A percentile compares a stretch with the other conserved stretches of the same genome.
phyloP scores from a whole-genome alignment of 2,888 invertebrate genomes.

The Orthosia gracilis region DNA sequence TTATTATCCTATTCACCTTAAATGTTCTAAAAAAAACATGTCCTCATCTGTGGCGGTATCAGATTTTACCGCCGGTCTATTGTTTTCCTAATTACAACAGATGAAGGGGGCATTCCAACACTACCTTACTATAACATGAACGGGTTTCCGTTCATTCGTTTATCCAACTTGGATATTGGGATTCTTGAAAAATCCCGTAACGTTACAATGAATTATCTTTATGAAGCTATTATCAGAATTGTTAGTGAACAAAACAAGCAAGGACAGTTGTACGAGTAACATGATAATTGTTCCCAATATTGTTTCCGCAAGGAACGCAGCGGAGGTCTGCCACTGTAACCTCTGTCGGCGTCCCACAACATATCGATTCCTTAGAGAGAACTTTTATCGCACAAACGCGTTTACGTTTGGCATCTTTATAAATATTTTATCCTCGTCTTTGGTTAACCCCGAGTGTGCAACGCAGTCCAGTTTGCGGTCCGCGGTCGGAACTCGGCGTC shows the following conservation, averaged over 20 bases:
- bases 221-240: constrained; percentile 26
- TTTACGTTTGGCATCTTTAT: constrained; percentile 65
- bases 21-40: background rate
- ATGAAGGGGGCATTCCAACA: background rate
- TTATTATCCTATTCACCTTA: background rate
- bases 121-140: background rate
- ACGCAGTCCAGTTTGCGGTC: constrained; percentile 72
- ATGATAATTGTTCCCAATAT: constrained; percentile 42
- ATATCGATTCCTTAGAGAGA: constrained; percentile 57
- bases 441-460: constrained; percentile 68
- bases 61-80: too few relatives aligned
- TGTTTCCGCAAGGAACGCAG: constrained; percentile 33
- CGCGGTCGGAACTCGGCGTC: constrained; percentile 69
- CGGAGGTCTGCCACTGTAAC: constrained; percentile 46
- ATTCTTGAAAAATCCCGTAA: background rate
- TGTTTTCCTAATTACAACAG: too few relatives aligned
- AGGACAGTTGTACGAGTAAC: constrained; percentile 17
- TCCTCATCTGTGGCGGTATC: too few relatives aligned
- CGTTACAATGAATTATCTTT: constrained; percentile 7
- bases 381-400: constrained; percentile 57
- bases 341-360: constrained; percentile 29
- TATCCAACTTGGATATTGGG: background rate
- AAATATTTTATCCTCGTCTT: constrained; percentile 74
- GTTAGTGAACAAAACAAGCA: constrained; percentile 31
- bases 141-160: too few relatives aligned